Base-by-base conservation (phyloP, 2,888 invertebrate genomes). In the Phaedon cochleariae region DNA sequence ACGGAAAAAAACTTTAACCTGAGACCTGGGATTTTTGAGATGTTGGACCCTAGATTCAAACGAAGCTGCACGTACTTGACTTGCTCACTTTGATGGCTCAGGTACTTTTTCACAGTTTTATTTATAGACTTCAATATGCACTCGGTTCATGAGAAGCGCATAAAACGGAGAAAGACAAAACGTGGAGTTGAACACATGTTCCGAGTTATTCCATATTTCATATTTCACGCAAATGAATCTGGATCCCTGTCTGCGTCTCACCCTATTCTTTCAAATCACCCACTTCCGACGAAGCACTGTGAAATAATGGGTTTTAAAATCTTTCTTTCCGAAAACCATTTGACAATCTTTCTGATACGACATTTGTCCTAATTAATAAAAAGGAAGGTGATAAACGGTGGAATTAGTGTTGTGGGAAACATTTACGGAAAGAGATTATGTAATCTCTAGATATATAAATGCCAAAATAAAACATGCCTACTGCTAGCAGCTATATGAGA, bases 311-410 rank as follows among this genome's bases (percentile, higher is more conserved):
- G 70, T 72, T 76, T 73, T 71, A 74, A 77, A 77, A 74, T 70
- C 76, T 73, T 71, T 72, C 71, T 77, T 77, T 77, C 77, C 77
- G 73, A 71, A 74, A 68, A 72, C 72, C 75, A 74, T 77, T 77
- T 74, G 70, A 60, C 62, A 64, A 57, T 46, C 57, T 68, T 63
- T 66, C 64, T 65, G 29, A n/a, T 34, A 4, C 18, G 51, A 45
- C 59, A 46, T 57, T 57, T 57, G 57, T 57, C 59, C 18, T 10
- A 49, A 59, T 59, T 59, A 59, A 59, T 59, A 59, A 49, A 37
- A 21, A 21, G 31, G 20, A 29, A 17, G 2, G 21, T 41, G 41
- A 52, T 41, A 7, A 45, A 57, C 45, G 57, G 15, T 45, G 26
- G 17, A 45, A 37, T 45, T 57, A 45, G 20, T 21, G 51, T 37